Percentiles rank a stretch among this genome's conserved stretches.
phyloP scores from a whole-genome alignment of 2,888 invertebrate genomes.

The Eristalinus sepulchralis region DNA sequence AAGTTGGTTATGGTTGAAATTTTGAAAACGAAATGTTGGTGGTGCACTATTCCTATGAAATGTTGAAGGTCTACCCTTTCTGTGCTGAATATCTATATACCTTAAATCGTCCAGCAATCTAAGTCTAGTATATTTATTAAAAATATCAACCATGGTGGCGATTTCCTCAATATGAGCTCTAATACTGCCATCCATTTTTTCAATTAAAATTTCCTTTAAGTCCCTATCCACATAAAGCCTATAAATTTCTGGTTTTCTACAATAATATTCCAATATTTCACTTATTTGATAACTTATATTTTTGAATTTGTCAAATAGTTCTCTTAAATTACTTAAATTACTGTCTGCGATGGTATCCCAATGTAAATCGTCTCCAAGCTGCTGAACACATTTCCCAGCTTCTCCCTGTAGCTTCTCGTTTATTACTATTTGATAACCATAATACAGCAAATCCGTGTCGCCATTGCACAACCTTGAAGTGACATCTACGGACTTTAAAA shows the following conservation, averaged over 20 bases:
- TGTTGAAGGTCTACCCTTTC: too few relatives aligned
- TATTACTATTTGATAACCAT: neutral
- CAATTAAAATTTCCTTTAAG: too few relatives aligned
- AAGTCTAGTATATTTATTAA: neutral
- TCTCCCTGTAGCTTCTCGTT: slow-evolving; percentile 5
- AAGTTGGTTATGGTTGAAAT: too few relatives aligned
- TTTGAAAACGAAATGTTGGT: too few relatives aligned
- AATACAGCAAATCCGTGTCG: too few relatives aligned
- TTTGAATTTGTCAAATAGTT: neutral
- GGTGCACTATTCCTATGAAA: too few relatives aligned
- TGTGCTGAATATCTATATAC: too few relatives aligned
- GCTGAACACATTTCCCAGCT: slow-evolving; percentile 1
- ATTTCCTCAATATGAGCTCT: too few relatives aligned
- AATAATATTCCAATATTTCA: neutral
- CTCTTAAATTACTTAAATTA: neutral
- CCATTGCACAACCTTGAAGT: too few relatives aligned
- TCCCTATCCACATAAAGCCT: neutral
- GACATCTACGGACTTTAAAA: too few relatives aligned
- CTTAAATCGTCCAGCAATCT: too few relatives aligned
- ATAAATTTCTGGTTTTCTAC: neutral
- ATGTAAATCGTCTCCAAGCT: neutral
- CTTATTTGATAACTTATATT: neutral
- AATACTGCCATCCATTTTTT: too few relatives aligned
- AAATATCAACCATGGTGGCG: neutral
- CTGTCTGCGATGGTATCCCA: neutral